Base-by-base conservation (phyloP, 1,140 invertebrate genomes). In the Spodoptera litura region DNA sequence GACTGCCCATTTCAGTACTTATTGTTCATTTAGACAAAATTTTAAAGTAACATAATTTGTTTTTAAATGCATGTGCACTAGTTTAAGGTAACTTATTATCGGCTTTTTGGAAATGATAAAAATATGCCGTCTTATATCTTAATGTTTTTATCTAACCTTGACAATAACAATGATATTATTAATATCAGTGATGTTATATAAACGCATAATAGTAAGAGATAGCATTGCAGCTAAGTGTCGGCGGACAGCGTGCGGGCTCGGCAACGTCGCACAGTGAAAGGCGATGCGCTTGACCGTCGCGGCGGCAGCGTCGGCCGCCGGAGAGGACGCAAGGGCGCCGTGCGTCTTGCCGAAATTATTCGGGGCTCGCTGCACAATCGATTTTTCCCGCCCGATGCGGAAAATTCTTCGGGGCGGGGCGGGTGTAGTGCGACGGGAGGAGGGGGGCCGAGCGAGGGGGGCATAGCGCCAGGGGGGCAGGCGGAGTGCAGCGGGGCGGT, bases 331-430 rank as follows among this genome's bases (percentile, higher is more conserved):
- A 92, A 91, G 91, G 91, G 91, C 91, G 91, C 91, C 91, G 90
- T 93, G 91, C 90, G 91, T 93, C 91, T 93, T 93, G 89, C 89
- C 91, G 87, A 93, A 93, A 91, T 93, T 91, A 93, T 93, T 93
- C 91, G 91, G 90, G 89, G 89, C 90, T 90, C 89, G 90, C 90
- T 92, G 90, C 91, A 91, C 91, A 91, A 93, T 93, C 91, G 91
- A 93, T 93, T 93, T 93, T 93, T 93, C 90, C 91, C 90, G 90
- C 90, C 91, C 91, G 91, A 93, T 93, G 91, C 90, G 91, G 91
- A 93, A 93, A 93, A 93, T 93, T 93, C 86, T 89, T 89, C 90
- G 89, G 89, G 89, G 90, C 89, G 89, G 90, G 85, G 88, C 88
- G 91, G 91, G 89, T 87, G 88, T 81, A 81, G 87, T 73, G 85